Base-by-base conservation (phyloP, 1,140 invertebrate genomes). In the Penaeus chinensis region DNA sequence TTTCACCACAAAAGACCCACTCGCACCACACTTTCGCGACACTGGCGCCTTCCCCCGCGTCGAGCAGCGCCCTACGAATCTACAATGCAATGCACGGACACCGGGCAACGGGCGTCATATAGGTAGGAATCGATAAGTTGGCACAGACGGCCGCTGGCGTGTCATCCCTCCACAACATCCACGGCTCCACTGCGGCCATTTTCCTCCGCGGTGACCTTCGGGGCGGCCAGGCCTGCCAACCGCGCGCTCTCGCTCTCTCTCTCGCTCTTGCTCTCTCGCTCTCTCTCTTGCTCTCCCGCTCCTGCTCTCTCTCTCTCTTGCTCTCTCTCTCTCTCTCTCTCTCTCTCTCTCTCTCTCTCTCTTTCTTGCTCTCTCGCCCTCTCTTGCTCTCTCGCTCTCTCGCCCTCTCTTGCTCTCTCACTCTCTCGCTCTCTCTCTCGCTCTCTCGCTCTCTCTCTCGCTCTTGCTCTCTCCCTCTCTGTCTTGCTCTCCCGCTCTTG, bases 101-200 rank as follows among this genome's bases (percentile, higher is more conserved):
- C 78, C 66, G 63, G 13, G 54, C 54, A 74, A 82, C 63, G 66
- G 85, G 85, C 79, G 85, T 76, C 80, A 87, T 82, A 87, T 24
- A 62, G n/a, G 80, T 82, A 63, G 18, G 85, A 87, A 87, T 87
- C 85, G 80, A 87, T 87, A 87, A 82, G 71, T 82, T 82, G 76
- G 80, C 32, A 19, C 60, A 62, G 85, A 42, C 47, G n/a, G 37
- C 47, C n/a, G 10, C 20, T 37, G 66, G 42, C 79, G 82, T 80
- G 69, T 87, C 85, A 82, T 87, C 27, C 79, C 85, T 42, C 80
- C 79, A 63, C 85, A 82, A 37, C 66, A 27, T 82, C 85, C 71
- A 77, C 16, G 63, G 66, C 37, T 42, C 27, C 62, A 87, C 85
- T 87, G 65, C 77, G 47, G 85, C 85, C 85, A 87, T 87, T 87